Conservation (phyloP, 2,888 invertebrate species). For the Onchidella celtica region DNA sequence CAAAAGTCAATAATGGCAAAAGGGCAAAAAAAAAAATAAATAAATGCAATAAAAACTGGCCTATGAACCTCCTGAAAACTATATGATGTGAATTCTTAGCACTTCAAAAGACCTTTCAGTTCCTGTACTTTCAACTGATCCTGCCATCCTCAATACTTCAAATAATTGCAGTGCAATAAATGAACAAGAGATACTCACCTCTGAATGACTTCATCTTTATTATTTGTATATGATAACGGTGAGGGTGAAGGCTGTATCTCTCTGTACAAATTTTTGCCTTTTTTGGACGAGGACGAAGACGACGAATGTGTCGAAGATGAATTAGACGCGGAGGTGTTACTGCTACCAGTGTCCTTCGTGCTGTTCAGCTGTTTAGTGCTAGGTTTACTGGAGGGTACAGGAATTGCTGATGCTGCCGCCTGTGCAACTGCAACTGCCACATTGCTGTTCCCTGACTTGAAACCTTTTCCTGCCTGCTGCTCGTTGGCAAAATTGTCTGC, state of each 20-base stretch:
- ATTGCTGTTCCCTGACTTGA: constrained; percentile 68
- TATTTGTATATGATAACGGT: constrained; percentile 64
- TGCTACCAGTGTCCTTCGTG: constrained; percentile 62
- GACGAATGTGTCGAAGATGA: constrained; percentile 36
- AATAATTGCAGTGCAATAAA: too few relatives aligned
- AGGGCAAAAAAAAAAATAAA: too few relatives aligned
- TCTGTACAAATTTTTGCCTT: constrained; percentile 51
- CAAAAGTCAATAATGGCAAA: too few relatives aligned
- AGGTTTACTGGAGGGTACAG: constrained; percentile 58
- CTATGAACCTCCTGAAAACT: too few relatives aligned
- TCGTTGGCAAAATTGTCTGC: constrained; percentile 74
- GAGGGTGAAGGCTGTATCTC: constrained; percentile 47
- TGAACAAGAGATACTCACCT: too few relatives aligned
- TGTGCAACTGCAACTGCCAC: constrained; percentile 51
- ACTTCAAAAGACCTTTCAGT: too few relatives aligned
- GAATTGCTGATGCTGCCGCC: constrained; percentile 42
- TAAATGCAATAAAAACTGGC: too few relatives aligned
- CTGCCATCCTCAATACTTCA: too few relatives aligned
- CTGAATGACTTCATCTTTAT: constrained; percentile 77
- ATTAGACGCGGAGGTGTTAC: constrained; percentile 28
- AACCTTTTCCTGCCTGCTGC: constrained; percentile 69
- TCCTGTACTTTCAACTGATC: too few relatives aligned
- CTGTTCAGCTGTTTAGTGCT: constrained; percentile 72
- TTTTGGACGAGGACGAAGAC: constrained; percentile 45
- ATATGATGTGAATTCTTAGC: too few relatives aligned